Percentiles rank a stretch among this genome's conserved stretches.
Conservation (phyloP, 2,113 vertebrate species). For the Lates calcarifer region DNA sequence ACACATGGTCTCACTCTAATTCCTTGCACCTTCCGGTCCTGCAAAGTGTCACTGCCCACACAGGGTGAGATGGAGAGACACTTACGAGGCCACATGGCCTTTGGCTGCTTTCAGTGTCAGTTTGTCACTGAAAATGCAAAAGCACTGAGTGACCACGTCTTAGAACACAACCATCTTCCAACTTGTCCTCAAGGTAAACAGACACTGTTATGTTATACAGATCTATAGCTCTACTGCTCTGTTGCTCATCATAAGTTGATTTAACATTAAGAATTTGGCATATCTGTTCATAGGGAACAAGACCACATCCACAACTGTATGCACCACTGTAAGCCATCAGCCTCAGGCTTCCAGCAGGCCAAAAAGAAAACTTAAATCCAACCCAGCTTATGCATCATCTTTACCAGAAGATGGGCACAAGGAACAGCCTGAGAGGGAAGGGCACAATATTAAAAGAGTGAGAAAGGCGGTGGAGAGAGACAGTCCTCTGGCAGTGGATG, state of each 20-base stretch:
- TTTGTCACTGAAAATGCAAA: slow-evolving; percentile 85
- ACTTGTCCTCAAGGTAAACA: slow-evolving; percentile 36
- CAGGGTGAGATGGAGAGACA: slow-evolving; percentile 86
- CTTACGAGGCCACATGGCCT: slow-evolving; percentile 84
- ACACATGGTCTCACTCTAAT: slow-evolving; percentile 77
- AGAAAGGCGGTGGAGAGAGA: slow-evolving; percentile 8
- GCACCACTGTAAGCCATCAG: not conserved
- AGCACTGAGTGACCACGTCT: slow-evolving; percentile 85
- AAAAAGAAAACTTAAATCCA: slow-evolving; percentile 50
- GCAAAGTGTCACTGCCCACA: slow-evolving; percentile 82
- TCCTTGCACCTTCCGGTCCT: slow-evolving; percentile 83
- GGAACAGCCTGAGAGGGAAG: not conserved
- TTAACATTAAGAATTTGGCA: not conserved
- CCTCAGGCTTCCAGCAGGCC: slow-evolving; percentile 26
- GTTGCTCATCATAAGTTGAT: not conserved
- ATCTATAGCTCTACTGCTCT: not conserved
- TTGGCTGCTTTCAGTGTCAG: slow-evolving; percentile 86
- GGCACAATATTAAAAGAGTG: slow-evolving; percentile 8
- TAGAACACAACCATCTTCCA: slow-evolving; percentile 66
- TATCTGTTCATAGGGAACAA: slow-evolving; percentile 34
- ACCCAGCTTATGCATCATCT: not conserved
- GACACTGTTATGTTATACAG: not conserved
- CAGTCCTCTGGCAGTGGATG: not conserved
- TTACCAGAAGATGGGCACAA: slow-evolving; percentile 1
- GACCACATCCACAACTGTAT: not conserved